These are phyloP conservation scores for Drosophila subpulchrella DNA, from an alignment of 1,140 invertebrate species.

Conservation along the genomic window DNA sequence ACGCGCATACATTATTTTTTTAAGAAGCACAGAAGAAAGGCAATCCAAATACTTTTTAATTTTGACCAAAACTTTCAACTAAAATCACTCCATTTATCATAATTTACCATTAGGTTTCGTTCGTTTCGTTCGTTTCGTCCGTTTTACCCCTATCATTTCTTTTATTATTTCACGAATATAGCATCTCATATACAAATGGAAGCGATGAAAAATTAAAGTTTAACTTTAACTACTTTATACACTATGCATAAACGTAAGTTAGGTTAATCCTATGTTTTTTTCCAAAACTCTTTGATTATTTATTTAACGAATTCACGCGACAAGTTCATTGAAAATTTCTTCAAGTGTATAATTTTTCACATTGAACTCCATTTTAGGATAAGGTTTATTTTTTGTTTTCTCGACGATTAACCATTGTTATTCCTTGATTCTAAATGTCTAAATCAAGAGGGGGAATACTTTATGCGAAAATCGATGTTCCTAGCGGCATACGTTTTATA, in stretches of 20 bases:
- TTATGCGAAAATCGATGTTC: constrained; percentile 65
- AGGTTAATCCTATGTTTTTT: constrained; percentile 3
- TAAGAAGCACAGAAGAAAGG: constrained; percentile 25
- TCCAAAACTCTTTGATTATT: constrained; percentile 41
- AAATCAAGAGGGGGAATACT: constrained; percentile 10
- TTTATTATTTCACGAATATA: constrained; percentile 45
- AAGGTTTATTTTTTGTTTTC: constrained; percentile 45
- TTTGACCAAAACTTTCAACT: constrained; percentile 40
- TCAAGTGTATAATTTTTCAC: constrained; percentile 62
- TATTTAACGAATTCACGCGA: constrained; percentile 55
- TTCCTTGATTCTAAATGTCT: constrained; percentile 6
- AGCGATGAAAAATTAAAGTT: constrained; percentile 28
- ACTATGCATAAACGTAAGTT: constrained; percentile 27
- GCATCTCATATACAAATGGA: constrained; percentile 58
- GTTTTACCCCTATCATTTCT: background rate
- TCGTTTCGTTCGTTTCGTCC: constrained; percentile 10
- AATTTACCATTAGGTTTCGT: constrained; percentile 11
- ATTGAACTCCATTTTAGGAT: constrained; percentile 45
- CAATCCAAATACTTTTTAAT: constrained; percentile 28
- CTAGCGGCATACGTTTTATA: constrained; percentile 54
- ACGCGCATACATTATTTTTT: constrained; percentile 18
- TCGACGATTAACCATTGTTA: constrained; percentile 28
- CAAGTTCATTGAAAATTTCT: constrained; percentile 73
- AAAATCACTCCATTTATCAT: constrained; percentile 54
- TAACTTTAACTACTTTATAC: constrained; percentile 41